A percentile compares a stretch with the other conserved stretches of the same genome.
phyloP scores from a whole-genome alignment of 2,113 vertebrate species.

The Tamias sibiricus region DNA sequence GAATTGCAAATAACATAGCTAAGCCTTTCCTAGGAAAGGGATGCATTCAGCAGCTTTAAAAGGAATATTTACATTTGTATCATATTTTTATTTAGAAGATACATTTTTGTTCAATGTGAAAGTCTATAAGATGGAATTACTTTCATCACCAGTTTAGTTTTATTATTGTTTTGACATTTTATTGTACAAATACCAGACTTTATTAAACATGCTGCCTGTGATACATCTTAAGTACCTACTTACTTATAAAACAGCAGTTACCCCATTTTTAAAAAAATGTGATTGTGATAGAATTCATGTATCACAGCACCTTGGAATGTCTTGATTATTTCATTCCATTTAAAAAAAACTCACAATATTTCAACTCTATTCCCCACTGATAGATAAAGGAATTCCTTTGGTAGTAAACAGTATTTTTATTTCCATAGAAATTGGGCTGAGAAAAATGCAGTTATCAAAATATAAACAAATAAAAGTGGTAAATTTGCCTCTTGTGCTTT shows the following conservation, averaged over 20 bases:
- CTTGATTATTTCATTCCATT: conserved; percentile 81
- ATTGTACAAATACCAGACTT: conserved; percentile 82
- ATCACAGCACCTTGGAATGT: conserved; percentile 79
- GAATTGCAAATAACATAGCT: conserved; percentile 91
- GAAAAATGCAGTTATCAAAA: conserved; percentile 85
- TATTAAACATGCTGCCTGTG: conserved; percentile 84
- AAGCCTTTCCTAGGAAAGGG: conserved; percentile 88
- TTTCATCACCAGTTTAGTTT: conserved; percentile 82
- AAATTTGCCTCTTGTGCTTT: conserved; percentile 58
- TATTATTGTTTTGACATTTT: conserved; percentile 85
- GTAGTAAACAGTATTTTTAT: conserved; percentile 80
- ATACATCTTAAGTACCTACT: conserved; percentile 84
- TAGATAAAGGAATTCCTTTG: conserved; percentile 78
- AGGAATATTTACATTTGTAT: conserved; percentile 89
- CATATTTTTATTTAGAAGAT: conserved; percentile 89
- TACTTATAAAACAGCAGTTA: conserved; percentile 80
- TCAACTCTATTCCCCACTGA: conserved; percentile 60
- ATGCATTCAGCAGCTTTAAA: conserved; percentile 88
- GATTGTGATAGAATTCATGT: conserved; percentile 71
- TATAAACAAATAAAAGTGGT: conserved; percentile 82
- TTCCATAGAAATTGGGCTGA: conserved; percentile 83
- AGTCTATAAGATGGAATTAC: conserved; percentile 82
- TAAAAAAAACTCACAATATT: conserved; percentile 61
- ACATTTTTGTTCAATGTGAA: conserved; percentile 83
- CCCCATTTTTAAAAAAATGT: conserved; percentile 66